Percentiles rank a stretch among this genome's conserved stretches.
These are phyloP conservation scores for Leptinotarsa lineolata DNA, from an alignment of 1,140 invertebrate species.

Conservation along the genomic window DNA sequence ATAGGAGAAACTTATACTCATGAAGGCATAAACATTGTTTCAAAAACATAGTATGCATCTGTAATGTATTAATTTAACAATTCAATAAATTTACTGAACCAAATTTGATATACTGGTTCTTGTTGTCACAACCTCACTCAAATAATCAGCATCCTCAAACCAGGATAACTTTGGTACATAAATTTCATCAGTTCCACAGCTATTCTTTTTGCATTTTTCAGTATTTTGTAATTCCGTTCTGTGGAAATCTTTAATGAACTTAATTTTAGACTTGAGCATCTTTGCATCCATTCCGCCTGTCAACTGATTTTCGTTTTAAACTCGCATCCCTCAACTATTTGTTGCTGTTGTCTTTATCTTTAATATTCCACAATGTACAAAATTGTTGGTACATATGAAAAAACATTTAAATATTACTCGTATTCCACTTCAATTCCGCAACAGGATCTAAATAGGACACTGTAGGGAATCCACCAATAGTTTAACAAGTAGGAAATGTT, in stretches of 20 bases:
- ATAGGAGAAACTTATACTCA: slow-evolving; percentile 16
- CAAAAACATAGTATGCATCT: slow-evolving; percentile 19
- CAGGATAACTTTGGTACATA: slow-evolving; percentile 11
- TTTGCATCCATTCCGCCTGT: not conserved
- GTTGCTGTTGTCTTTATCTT: not conserved
- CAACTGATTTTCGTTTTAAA: slow-evolving; percentile 16
- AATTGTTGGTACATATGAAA: slow-evolving; percentile 17
- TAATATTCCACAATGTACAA: slow-evolving; percentile 15
- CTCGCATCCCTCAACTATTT: too few relatives aligned
- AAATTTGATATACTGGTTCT: slow-evolving; percentile 15
- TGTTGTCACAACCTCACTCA: slow-evolving; percentile 16
- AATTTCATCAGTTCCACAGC: slow-evolving; percentile 23
- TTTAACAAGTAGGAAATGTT: not conserved
- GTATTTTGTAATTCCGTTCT: slow-evolving; percentile 16
- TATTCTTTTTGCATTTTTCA: slow-evolving; percentile 12
- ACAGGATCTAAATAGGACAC: slow-evolving; percentile 22
- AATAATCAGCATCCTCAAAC: slow-evolving; percentile 19
- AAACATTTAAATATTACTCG: slow-evolving; percentile 23
- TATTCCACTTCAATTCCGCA: slow-evolving; percentile 23
- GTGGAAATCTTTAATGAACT: slow-evolving; percentile 5
- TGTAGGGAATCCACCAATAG: slow-evolving; percentile 14
- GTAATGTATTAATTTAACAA: slow-evolving; percentile 15
- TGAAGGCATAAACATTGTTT: too few relatives aligned
- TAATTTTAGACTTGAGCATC: not conserved
- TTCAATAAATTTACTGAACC: slow-evolving; percentile 18